Base-by-base conservation (phyloP, 1,140 invertebrate genomes). In the Ips typographus region DNA sequence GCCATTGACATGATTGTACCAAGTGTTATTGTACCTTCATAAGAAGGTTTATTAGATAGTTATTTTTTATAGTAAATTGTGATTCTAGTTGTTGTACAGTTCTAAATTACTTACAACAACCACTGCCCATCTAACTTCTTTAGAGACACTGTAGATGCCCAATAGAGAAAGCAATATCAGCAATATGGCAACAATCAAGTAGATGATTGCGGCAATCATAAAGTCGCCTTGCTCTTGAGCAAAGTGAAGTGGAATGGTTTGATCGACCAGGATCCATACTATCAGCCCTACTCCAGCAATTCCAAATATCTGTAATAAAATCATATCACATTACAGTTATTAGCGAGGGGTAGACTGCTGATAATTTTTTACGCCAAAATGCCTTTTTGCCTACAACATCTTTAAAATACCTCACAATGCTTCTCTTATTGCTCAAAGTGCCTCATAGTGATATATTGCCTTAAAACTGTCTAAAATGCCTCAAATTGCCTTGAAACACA, bases 131-230 rank as follows among this genome's bases (percentile, higher is more conserved):
- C 91, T 91, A 68, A 90, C 94, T 81, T 96, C 93, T 72, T 89
- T 87, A 60, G 92, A 88, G 6, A 94, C 92, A 39, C 95, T 95
- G 80, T 92, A 95, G 79, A 94, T 97, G 61, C 95, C 96, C 41
- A 96, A 86, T 81, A 97, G 92, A 1, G 94, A 91, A 38, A 96
- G 89, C 51, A 94, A 78, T 71, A 95, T 88, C 77, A 97, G 90
- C 43, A 97, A 78, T 47, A 87, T 80, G 2, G 95, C 95, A 62
- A 91, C 85, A 3, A 86, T 88, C 68, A 98, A 84, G 67, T 95
- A 82, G 58, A 94, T 86, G 80, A 91, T 90, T 62, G 91, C 80
- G 69, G 91, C 87, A 75, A 86, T 86, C 73, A 88, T 85, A 74
- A 89, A 91, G 76, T 90, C 88, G 39, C 87, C 83, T 72, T 88